Evolutionary conservation across 92 coral and sea anemone species (phyloP).

Genomic region (Siderastrea radians): DNA sequence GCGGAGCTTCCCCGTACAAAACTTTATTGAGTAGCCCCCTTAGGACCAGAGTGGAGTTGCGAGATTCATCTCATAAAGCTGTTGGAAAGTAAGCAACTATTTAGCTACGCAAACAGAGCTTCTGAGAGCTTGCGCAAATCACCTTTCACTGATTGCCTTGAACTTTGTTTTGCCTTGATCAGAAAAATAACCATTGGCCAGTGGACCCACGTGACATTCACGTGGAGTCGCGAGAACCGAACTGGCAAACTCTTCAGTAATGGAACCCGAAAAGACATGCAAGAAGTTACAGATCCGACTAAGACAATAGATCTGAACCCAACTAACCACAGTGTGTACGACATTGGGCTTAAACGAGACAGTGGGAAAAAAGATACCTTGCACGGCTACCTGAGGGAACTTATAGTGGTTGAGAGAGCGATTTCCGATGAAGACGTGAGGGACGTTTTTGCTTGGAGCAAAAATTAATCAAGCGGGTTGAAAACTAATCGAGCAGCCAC

Average conservation of each 20-base stretch:
- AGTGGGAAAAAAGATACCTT: background rate
- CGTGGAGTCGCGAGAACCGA: constrained; percentile 26
- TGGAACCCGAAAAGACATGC: background rate
- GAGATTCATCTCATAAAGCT: no score
- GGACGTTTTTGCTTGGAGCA: background rate
- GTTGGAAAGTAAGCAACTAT: no score
- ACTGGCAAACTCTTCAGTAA: background rate
- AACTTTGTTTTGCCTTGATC: no score
- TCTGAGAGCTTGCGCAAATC: no score
- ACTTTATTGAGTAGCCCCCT: no score
- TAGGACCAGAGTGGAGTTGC: no score
- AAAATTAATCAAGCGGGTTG: background rate
- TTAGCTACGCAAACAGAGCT: no score
- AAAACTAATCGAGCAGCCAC: no score
- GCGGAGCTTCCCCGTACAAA: no score
- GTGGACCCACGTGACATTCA: constrained; percentile 29
- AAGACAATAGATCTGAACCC: constrained; percentile 9
- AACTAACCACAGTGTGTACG: constrained; percentile 15
- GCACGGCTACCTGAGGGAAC: constrained; percentile 24
- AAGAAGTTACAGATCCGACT: no score
- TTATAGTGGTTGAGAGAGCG: constrained; percentile 12
- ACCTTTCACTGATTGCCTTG: no score
- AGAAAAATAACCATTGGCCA: background rate
- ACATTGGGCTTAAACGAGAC: constrained; percentile 48
- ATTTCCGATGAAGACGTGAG: constrained; percentile 1